Evolutionary conservation across 2,113 vertebrate species (phyloP), one percentile per base, ranked within the genome.

Genomic region (Charadrius vociferus): DNA sequence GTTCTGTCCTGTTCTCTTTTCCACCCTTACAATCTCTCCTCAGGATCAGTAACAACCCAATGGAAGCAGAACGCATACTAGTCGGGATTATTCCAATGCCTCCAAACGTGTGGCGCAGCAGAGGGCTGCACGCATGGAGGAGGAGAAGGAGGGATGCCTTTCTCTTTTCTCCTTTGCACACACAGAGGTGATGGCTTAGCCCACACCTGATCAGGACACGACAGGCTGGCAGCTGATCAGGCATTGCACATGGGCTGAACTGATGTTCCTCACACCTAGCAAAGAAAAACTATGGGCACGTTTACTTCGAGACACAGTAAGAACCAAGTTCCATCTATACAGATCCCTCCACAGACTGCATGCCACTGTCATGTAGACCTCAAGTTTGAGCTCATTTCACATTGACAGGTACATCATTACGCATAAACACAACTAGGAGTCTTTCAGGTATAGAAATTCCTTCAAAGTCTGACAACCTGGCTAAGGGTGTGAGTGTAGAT

Each of bases 171-270:
- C 30, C 62, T 47, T 29, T 9, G 4, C 11, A n/a, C 37, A 9
- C 55, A 9, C 32, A 37, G 62, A 47, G 53, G 56, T 5, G 71
- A 12, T 47, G 75, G 88, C 47, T 39, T 21, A 56, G 49, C 43
- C 53, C 39, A 10, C 43, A 27, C 14, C 10, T 9, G 32, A 12
- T 14, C 34, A 7, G 0, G 15, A 1, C 6, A 49, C n/a, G 27
- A 15, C 47, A 17, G 73, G 41, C n/a, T 68, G 39, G 6, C n/a
- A 16, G 78, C 23, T 22, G 62, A 68, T 50, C 49, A 13, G 49
- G 34, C 55, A 18, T 2, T 34, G 41, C 70, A 27, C 0, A 0
- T 9, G 7, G 32, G 10, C 66, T 5, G 12, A 67, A 39, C 39
- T 7, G 4, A 4, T 8, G 30, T 7, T 82, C 74, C 71, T 81